Percentiles rank a stretch among this genome's conserved stretches.
Evolutionary conservation across 2,888 invertebrate species (phyloP).

Genomic region (Frankliniella fusca): DNA sequence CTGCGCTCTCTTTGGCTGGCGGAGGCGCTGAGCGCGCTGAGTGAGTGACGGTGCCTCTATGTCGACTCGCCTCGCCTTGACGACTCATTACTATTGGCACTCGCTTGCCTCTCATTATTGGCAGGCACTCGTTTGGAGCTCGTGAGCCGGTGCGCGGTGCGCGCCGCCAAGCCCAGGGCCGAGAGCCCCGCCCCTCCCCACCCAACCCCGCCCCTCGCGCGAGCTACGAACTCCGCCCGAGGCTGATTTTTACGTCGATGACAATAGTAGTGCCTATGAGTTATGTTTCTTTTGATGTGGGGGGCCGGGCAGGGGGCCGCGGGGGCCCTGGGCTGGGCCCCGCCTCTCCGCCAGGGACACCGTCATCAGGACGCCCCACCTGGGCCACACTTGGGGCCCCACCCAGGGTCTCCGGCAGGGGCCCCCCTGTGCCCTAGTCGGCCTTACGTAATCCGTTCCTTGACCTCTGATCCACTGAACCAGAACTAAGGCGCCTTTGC

Average conservation of each 20-base stretch:
- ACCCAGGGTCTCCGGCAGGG: too few relatives aligned
- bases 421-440: not conserved
- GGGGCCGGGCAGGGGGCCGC: not conserved
- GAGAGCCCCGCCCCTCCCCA: not conserved
- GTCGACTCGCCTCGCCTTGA: not conserved
- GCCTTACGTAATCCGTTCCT: constrained; percentile 21
- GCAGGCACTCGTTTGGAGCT: not conserved
- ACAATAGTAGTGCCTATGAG: constrained; percentile 24
- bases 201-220: too few relatives aligned
- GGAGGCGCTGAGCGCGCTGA: not conserved
- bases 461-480: constrained; percentile 22
- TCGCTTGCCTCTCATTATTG: not conserved
- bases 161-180: not conserved
- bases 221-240: not conserved
- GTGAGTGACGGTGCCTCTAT: not conserved
- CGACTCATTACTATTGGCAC: constrained; percentile 19
- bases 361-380: not conserved
- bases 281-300: constrained; percentile 22
- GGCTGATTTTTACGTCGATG: constrained; percentile 18
- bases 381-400: too few relatives aligned
- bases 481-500: constrained; percentile 8
- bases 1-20: too few relatives aligned
- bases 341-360: not conserved
- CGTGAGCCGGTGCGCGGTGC: not conserved
- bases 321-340: too few relatives aligned